Base-by-base conservation (phyloP, 2,797 vertebrate genomes). In the Molossus alvarezi region DNA sequence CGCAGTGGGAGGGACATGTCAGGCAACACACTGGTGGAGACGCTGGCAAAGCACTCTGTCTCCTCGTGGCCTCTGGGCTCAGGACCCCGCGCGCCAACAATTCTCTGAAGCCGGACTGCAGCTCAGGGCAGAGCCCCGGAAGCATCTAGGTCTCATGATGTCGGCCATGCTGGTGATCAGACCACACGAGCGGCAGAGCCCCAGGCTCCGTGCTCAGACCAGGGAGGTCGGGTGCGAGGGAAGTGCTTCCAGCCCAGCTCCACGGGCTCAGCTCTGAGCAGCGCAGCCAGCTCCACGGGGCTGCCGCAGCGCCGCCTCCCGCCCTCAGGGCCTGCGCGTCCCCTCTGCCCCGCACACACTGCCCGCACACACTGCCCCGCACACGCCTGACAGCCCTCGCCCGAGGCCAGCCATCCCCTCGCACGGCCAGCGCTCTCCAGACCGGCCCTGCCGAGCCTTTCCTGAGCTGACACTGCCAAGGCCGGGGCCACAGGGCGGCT, bases 131-230 rank as follows among this genome's bases (percentile, higher is more conserved):
- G 93, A 67, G 15, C 25, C 20, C 41, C 33, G 60, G 96, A n/a
- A 67, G 64, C 48, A 69, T 41, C 45, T 23, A 29, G 1, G 15
- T 29, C 15, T n/a, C 41, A 75, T 60, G 57, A 17, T 0, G 3
- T 0, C 21, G 75, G 64, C 13, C 33, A 8, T 1, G 14, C 23
- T 72, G 1, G 1, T 0, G 2, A 23, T 9, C 0, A 3, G 58
- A 60, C 29, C 12, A 33, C 71, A 41, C 13, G 1, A 12, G 11
- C 1, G 12, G 6, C 3, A 0, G 3, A 4, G 65, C 1, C 69
- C 55, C 4, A 0, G 20, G 4, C 45, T n/a, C 73, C 58, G 6
- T 0, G 10, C 0, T 62, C 27, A 21, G 13, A 3, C 25, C 0
- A 14, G 51, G 82, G 17, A 15, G 6, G 45, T 5, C 0, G 1